These are phyloP conservation scores for Hafferia zeledoni DNA, from an alignment of 2,797 vertebrate species.

Conservation along the genomic window DNA sequence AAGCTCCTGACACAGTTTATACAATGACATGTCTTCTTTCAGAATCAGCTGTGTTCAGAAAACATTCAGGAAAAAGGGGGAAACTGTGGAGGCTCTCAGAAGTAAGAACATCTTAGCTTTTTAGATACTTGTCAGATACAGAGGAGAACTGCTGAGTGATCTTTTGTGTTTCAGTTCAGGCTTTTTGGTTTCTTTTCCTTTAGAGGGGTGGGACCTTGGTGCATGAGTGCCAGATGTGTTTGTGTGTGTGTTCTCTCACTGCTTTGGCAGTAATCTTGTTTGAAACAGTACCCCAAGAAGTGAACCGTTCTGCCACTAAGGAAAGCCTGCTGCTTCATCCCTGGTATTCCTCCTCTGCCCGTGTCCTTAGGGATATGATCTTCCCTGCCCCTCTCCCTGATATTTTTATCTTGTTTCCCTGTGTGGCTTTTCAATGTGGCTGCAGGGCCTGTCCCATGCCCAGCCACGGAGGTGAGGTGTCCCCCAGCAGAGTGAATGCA, in stretches of 20 bases:
- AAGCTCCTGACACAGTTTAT: background rate
- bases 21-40: constrained; percentile 61
- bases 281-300: background rate
- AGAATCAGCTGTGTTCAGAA: constrained; percentile 93
- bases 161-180: background rate
- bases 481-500: background rate
- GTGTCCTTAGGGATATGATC: rapidly evolving
- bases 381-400: background rate
- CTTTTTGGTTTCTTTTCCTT: background rate
- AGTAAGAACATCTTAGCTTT: constrained; percentile 78
- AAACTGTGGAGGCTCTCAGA: constrained; percentile 89
- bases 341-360: rapidly evolving
- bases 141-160: background rate
- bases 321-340: background rate
- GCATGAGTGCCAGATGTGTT: background rate
- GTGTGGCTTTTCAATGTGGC: rapidly evolving
- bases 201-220: background rate
- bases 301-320: background rate
- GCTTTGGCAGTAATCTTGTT: background rate
- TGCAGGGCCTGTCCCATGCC: background rate
- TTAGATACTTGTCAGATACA: background rate
- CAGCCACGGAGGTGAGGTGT: rapidly evolving
- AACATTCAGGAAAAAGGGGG: constrained; percentile 88
- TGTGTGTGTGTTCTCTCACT: background rate
- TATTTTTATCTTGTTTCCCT: background rate